Evolutionary conservation across 2,888 invertebrate genomes (phyloP), one percentile per base, ranked within the genome.

Genomic region (Tetragonisca angustula): DNA sequence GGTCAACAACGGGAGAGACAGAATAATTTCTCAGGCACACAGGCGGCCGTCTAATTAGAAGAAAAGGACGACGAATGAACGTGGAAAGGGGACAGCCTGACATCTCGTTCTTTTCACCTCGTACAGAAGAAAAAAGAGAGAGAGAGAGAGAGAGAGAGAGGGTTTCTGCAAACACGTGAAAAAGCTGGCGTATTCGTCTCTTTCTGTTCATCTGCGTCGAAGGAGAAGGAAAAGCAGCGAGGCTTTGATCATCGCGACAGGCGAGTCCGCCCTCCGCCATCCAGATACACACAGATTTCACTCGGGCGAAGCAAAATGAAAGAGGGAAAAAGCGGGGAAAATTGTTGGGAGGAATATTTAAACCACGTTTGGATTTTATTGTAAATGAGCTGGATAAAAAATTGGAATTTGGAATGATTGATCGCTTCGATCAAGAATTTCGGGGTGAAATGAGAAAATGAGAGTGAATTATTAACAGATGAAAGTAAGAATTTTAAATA

Each of bases 21-120:
- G 70, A 75, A 79, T 75, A 65, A 79, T 82, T 82, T 79, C 82
- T 75, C 82, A 79, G 82, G 65, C 81, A 36, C 59, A 50, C 74
- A 50, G 43, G 56, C 36, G 50, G 62, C 36, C 78, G 74, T 52
- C 79, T 79, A 82, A 82, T 82, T 82, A 82, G 50, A 6, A 24
- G 54, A 67, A n/a, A 59, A 74, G 61, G 72, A 36, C 17, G 32
- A 50, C 2, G 64, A 11, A 17, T 0, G 0, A 24, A 11, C 50
- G 27, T 15, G 5, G 21, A 9, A 15, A 21, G 50, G 56, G 3
- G 9, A 11, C 1, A 6, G 15, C 27, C 19, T 19, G 24, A 17
- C 27, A 9, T 19, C 17, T 52, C 61, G 64, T 50, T 54, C 79
- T 68, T 81, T 68, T 81, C 65, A 56, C 56, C 72, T 54, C 32